Evolutionary conservation across 2,113 vertebrate genomes (phyloP).

Genomic region (Sorex araneus): DNA sequence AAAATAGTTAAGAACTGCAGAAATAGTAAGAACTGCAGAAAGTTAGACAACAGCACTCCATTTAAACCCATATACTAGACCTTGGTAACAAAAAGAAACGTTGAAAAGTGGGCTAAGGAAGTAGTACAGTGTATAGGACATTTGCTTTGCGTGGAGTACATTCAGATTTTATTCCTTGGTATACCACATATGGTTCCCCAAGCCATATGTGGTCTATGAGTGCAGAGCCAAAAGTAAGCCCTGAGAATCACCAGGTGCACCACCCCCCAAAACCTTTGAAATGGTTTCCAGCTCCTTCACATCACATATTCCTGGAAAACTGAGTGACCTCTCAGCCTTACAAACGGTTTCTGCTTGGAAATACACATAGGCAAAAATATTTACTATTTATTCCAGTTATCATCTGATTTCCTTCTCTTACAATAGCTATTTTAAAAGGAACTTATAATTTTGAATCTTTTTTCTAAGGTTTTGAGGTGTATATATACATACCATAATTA

Average conservation of each 20-base stretch:
- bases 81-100: not conserved
- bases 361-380: not conserved
- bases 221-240: too few relatives aligned
- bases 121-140: too few relatives aligned
- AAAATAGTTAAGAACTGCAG: not conserved
- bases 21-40: not conserved
- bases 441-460: not conserved
- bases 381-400: constrained; percentile 4
- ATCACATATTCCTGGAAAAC: too few relatives aligned
- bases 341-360: not conserved
- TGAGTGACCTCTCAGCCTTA: not conserved
- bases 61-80: not conserved
- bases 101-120: too few relatives aligned
- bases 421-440: not conserved
- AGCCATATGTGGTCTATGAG: too few relatives aligned
- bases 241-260: too few relatives aligned
- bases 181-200: too few relatives aligned
- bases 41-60: not conserved
- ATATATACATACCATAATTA: not conserved
- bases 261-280: not conserved
- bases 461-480: not conserved
- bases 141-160: too few relatives aligned
- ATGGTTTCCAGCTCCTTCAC: too few relatives aligned
- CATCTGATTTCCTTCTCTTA: not conserved
- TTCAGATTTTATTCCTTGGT: too few relatives aligned